Evolutionary conservation across 2,888 invertebrate species (phyloP), one percentile per base, ranked within the genome.

Genomic region (Zaprionus bogoriensis): DNA sequence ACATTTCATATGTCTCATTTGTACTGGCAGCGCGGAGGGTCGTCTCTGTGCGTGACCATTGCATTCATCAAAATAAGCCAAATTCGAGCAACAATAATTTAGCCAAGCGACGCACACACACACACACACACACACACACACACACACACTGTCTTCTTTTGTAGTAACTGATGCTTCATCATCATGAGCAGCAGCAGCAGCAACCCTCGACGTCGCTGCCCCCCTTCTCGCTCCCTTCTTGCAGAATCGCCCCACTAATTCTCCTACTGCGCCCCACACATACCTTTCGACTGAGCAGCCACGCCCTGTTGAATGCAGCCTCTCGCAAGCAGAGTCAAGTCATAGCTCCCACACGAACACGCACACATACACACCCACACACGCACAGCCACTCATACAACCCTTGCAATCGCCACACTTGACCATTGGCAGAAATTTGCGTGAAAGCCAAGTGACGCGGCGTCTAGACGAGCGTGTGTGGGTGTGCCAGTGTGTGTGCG

Each of bases 1-100:
- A 77, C 77, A 85, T 86, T 86, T 83, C 76, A 77, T 79, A 86
- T 86, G 80, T 86, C 77, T 70, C 77, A 71, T 73, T 75, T 73
- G 71, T 64, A 67, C 32, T 36, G 32, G 7, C 7, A 36, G 32
- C 17, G 32, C 14, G 14, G 14, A n/a, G 32, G 32, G n/a, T n/a
- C n/a, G 19, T 42, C 30, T 42, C 63, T 67, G 77, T 75, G 80
- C 86, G 86, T 82, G 79, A 83, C 83, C 79, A 64, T 61, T 67
- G 65, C 73, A 79, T 67, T 54, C 63, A 73, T 76, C 77, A 66
- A 67, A 78, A 73, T 83, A 80, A 70, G 65, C 82, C 59, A 75
- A 73, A 67, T 59, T 74, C 62, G 36, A 60, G 79, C 57, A 58
- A 47, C 54, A 47, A 65, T 71, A 66, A 68, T 64, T 67, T 50